Conservation (phyloP, 2,888 invertebrate genomes). For the Agrilus mali region DNA sequence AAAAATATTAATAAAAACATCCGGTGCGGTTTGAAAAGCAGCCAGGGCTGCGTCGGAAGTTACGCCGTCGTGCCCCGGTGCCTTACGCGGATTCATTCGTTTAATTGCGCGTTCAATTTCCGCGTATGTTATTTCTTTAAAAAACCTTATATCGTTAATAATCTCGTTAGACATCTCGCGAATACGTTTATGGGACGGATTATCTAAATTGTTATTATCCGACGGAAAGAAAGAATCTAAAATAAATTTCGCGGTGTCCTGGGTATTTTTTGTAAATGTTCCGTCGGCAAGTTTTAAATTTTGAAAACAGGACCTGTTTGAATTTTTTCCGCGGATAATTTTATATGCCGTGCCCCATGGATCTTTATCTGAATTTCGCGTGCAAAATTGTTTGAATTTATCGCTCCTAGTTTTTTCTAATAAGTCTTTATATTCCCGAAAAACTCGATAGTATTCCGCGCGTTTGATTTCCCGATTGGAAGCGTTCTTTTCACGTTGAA, state of each 20-base stretch:
- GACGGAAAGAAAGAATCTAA: conserved; percentile 3
- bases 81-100: conserved; percentile 1
- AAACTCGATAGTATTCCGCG: neutral
- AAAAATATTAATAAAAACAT: neutral
- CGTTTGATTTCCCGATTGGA: too few species aligned
- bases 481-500: too few species aligned
- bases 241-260: neutral
- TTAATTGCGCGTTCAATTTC: neutral
- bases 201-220: neutral
- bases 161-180: too few species aligned
- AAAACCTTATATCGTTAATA: neutral
- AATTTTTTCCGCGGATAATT: neutral
- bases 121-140: neutral
- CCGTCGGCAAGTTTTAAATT: neutral
- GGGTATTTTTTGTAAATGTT: neutral
- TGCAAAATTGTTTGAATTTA: conserved; percentile 6
- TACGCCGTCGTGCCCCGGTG: conserved; percentile 3
- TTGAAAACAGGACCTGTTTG: neutral
- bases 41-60: conserved; percentile 2
- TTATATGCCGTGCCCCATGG: conserved; percentile 8
- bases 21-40: conserved; percentile 1
- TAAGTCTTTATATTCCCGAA: neutral
- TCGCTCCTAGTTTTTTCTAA: neutral
- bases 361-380: neutral
- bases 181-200: neutral